Evolutionary conservation across 2,797 vertebrate species (phyloP).

Genomic region (Acanthornis magna): DNA sequence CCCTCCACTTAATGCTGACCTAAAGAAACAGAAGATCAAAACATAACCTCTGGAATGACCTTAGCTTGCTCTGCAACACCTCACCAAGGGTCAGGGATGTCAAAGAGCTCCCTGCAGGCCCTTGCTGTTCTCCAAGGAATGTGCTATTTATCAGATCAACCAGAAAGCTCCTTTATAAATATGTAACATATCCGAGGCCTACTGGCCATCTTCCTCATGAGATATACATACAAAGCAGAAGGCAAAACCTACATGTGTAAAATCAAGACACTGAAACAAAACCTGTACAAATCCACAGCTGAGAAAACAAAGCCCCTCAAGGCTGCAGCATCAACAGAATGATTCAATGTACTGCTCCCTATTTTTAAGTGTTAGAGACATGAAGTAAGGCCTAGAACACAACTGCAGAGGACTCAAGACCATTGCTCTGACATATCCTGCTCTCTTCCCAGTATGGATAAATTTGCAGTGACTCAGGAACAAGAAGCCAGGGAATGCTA

Average conservation of each 20-base stretch:
- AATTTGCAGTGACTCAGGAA: neutral
- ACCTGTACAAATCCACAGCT: neutral
- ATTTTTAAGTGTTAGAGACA: neutral
- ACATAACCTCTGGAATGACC: conserved; percentile 14
- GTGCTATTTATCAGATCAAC: neutral
- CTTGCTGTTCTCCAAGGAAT: neutral
- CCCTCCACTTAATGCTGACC: neutral
- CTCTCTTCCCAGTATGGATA: neutral
- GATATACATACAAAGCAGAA: neutral
- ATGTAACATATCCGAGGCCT: neutral
- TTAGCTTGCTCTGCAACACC: neutral
- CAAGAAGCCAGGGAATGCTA: neutral
- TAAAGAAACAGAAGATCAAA: conserved; percentile 11
- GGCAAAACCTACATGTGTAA: neutral
- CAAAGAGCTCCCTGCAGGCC: neutral
- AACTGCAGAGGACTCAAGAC: neutral
- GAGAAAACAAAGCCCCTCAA: neutral
- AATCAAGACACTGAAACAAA: neutral
- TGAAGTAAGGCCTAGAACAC: neutral
- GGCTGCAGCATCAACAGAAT: neutral
- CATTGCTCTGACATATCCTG: neutral
- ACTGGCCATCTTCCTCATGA: neutral
- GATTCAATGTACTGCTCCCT: neutral
- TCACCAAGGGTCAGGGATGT: neutral
- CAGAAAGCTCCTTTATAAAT: neutral